These are phyloP conservation scores for Phainopepla nitens DNA, from an alignment of 2,113 vertebrate genomes.

Conservation along the genomic window DNA sequence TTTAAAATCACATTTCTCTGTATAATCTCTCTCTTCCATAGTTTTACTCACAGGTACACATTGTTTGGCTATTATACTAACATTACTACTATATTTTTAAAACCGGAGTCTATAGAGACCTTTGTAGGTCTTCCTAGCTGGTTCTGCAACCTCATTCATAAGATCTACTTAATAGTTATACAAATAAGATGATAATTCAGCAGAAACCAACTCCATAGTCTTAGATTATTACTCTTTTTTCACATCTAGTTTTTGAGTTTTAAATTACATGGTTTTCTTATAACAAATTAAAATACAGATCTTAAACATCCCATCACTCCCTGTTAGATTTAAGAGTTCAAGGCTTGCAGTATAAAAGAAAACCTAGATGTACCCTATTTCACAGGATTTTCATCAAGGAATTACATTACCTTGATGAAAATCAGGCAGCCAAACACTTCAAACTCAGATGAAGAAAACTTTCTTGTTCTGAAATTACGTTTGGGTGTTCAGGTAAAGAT, in stretches of 20 bases:
- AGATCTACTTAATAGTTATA: not conserved
- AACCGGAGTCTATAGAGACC: not conserved
- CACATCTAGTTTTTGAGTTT: not conserved
- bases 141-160: not conserved
- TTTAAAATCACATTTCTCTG: not conserved
- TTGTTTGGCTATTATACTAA: not conserved
- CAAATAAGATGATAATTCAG: conserved; percentile 37
- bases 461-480: not conserved
- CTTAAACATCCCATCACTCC: not conserved
- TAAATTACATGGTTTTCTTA: not conserved
- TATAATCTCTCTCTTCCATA: not conserved
- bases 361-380: not conserved
- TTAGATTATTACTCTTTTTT: not conserved
- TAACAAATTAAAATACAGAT: not conserved
- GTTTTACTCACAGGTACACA: not conserved
- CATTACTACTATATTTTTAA: not conserved
- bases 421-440: not conserved
- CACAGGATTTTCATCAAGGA: not conserved
- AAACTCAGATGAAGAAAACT: not conserved
- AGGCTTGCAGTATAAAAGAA: not conserved
- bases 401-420: not conserved
- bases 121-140: not conserved
- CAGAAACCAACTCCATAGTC: not conserved
- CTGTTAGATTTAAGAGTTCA: not conserved
- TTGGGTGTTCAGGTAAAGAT: not conserved